Base-by-base conservation (phyloP, 2,113 vertebrate genomes). In the Sturnira hondurensis region DNA sequence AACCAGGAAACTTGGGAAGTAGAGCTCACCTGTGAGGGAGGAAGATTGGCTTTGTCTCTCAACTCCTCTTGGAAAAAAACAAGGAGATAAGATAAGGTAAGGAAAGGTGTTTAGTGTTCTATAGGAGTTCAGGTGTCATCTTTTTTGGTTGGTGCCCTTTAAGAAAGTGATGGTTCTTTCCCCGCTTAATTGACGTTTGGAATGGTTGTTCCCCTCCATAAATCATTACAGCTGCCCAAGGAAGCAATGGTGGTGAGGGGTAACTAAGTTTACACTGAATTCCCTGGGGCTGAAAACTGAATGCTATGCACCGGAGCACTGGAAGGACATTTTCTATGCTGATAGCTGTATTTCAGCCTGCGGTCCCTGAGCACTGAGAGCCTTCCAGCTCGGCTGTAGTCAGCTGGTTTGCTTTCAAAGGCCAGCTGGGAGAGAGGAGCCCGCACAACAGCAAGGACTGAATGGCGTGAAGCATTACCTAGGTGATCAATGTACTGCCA, bases 281-380 rank as follows among this genome's bases (percentile, higher is more conserved):
- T 94, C 85, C 91, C 88, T 68, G 50, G 61, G 28, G 95, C 88
- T 92, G 73, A 65, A 97, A 94, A 88, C 17, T 1, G 22, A 93
- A 94, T 58, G 81, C 68, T 97, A 58, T 97, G 97, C 93, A 78
- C 14, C 67, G 56, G 61, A 77, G 71, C 68, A 65, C 43, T 74
- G n/a, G 90, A 95, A 97, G 87, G 88, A 91, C 61, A 58, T 95
- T 97, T 93, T 95, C 92, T 95, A 20, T 80, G 76, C 76, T 74
- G 85, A 95, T 63, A 83, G 88, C 50, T 74, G 17, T 86, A 95
- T 95, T 97, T 97, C 95, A 91, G 54, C 89, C 85, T 82, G 85
- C 31, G 80, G 88, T 91, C 81, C 71, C 2, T 67, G 90, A 93
- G 81, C 80, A 52, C 56, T 61, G 80, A 93, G 67, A 22, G 26